These are phyloP conservation scores for Drosophila neocordata DNA, from an alignment of 1,140 invertebrate genomes.

Conservation along the genomic window DNA sequence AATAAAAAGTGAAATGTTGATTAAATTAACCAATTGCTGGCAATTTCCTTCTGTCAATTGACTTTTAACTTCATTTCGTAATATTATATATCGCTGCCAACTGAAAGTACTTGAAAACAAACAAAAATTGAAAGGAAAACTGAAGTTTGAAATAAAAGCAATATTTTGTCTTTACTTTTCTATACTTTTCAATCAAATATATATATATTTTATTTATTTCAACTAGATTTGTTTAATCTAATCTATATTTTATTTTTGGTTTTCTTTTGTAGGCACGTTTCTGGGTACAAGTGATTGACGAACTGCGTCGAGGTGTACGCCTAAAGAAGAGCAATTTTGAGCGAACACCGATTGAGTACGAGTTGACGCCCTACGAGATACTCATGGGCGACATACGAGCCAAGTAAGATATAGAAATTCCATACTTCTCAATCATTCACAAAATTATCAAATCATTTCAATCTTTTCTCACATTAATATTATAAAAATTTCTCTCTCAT, in stretches of 20 bases:
- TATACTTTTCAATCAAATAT: too few relatives aligned
- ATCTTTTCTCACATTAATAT: background rate
- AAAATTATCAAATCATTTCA: too few relatives aligned
- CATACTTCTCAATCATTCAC: background rate
- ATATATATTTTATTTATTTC: constrained; percentile 1
- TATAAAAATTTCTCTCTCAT: constrained; percentile 36
- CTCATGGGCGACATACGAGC: constrained; percentile 97
- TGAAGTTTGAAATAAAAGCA: too few relatives aligned
- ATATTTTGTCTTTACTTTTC: too few relatives aligned
- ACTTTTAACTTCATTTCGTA: constrained; percentile 13
- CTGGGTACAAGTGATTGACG: constrained; percentile 98
- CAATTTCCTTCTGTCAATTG: constrained; percentile 13
- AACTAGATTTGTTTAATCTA: background rate
- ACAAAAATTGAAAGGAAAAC: too few relatives aligned
- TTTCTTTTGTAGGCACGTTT: constrained; percentile 90
- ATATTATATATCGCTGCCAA: constrained; percentile 23
- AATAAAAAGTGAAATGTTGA: constrained; percentile 66
- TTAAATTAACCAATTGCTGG: constrained; percentile 13
- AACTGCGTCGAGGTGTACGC: constrained; percentile 92
- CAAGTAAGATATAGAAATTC: constrained; percentile 84
- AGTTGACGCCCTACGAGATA: constrained; percentile 98
- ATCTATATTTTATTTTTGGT: background rate
- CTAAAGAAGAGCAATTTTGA: constrained; percentile 94
- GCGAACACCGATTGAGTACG: constrained; percentile 91
- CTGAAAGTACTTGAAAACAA: constrained; percentile 48